Base-by-base conservation (phyloP, 2,888 invertebrate genomes). In the Aricia artaxerxes region DNA sequence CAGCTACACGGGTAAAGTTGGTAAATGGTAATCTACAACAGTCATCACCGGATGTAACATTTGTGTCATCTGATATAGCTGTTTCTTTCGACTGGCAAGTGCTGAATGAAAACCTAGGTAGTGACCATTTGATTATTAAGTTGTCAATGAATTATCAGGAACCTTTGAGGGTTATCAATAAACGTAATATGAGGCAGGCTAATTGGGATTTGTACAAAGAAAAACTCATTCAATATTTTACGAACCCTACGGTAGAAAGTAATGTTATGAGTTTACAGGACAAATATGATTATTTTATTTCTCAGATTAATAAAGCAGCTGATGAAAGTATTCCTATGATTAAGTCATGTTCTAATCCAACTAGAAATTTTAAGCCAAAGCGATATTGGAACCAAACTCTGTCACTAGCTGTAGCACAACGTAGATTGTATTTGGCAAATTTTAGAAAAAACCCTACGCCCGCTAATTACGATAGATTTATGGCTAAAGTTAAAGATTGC, bases 11-110 rank as follows among this genome's bases (percentile, higher is more conserved):
- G 11, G 53, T 76, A 24, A 76, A 76, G 5, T 53, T 76, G n/a
- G 75, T 76, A 13, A 76, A 76, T 53, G 53, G 75, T 13, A 44
- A 44, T 13, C 11, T 76, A n/a, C 75, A 76, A 24, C 75, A 76
- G 31, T 76, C 75, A 9, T 76, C 75, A 6, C 49, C 75, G 4
- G 75, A 76, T 76, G 11, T 76, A 24, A 49, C 75, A 4, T 76
- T 76, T 44, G 31, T 76, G 13, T 24, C 75, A 13, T 76, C 75
- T 35, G 53, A 76, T 76, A 53, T 76, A 9, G 75, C 75, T 44
- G n/a, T 76, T 44, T 24, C 49, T 31, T 76, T 49, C 40, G 40
- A 44, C 40, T 44, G 40, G 40, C 24, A 24, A 24, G 24, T 24
- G 24, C 24, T 24, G 24, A 24, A 24, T 24, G 24, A 24, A 24